A percentile compares a stretch with the other conserved stretches of the same genome.
Evolutionary conservation across 2,797 vertebrate species (phyloP).

Genomic region (Poeciliopsis infans): DNA sequence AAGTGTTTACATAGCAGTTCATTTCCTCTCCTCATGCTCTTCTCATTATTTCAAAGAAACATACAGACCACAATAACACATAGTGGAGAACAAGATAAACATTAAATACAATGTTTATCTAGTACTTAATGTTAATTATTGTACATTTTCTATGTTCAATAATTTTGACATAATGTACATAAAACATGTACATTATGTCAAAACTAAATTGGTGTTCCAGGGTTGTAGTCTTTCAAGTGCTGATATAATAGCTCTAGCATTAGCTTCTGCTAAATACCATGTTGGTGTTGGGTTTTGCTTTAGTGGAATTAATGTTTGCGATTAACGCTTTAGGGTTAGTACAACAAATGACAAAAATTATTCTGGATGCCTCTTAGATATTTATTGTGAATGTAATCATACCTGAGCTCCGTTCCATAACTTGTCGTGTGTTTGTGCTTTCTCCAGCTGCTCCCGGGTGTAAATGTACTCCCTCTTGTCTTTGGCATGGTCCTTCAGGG

Average conservation of each 20-base stretch:
- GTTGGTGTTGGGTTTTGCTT: too few species aligned
- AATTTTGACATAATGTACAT: too few species aligned
- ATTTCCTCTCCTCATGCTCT: not conserved
- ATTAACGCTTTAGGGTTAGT: too few species aligned
- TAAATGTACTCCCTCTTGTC: constrained; percentile 84
- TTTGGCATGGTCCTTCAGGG: constrained; percentile 83
- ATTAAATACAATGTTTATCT: not conserved
- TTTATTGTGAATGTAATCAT: not conserved
- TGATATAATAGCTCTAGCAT: not conserved
- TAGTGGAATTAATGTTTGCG: too few species aligned
- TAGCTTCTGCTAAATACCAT: too few species aligned
- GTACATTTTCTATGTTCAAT: too few species aligned
- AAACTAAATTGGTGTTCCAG: too few species aligned
- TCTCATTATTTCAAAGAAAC: not conserved
- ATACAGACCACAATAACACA: not conserved
- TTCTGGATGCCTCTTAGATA: not conserved
- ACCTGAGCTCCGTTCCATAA: constrained; percentile 92
- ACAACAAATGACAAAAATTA: not conserved
- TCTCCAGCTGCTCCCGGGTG: constrained; percentile 82
- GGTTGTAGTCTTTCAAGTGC: not conserved
- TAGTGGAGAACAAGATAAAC: not conserved
- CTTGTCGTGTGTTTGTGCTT: constrained; percentile 83
- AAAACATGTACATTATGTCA: not conserved
- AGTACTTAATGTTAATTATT: too few species aligned
- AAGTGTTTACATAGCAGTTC: not conserved